Evolutionary conservation across 2,113 vertebrate genomes (phyloP), one percentile per base, ranked within the genome.

Genomic region (Epinephelus fuscoguttatus): DNA sequence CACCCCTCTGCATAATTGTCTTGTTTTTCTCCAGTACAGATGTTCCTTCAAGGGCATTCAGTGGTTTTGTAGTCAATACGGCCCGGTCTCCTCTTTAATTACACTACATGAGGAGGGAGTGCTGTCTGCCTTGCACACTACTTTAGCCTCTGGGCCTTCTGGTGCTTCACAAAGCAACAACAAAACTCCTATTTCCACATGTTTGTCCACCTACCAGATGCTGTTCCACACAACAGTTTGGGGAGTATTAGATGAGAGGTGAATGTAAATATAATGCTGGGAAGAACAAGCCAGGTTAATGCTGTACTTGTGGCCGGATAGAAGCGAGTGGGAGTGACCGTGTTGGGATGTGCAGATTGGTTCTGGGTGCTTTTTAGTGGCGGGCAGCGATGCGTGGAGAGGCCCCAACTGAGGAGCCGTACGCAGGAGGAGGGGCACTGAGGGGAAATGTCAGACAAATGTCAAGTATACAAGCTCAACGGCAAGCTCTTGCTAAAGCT

Each of bases 381-480:
- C 53, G 64, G 66, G 82, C 84, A 84, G 81, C 8, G 70, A 88
- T 86, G 89, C 49, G 10, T 37, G 70, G 80, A 86, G 89, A 84
- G 85, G 81, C 87, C 80, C 78, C 71, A 70, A 70, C 85, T 59
- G 77, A 89, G 85, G 79, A 84, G 74, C 49, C 30, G 19, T 80
- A 63, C 37, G 61, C 77, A 75, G 67, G 80, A 78, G 87, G 84
- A 72, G 79, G 85, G 81, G 83, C 68, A 77, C 69, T 42, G 57
- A 82, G 93, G 91, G 88, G 91, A 94, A 96, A 96, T 96, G 94
- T 95, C 94, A 96, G 90, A 93, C 82, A 96, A 96, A 96, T 96
- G 96, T 96, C 95, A 95, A 95, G 89, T 94, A 86, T 92, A 94
- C 88, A 88, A 90, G 77, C 89, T 92, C 81, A 78, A 89, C 63